Evolutionary conservation across 2,113 vertebrate species (phyloP), one percentile per base, ranked within the genome.

Genomic region (Lamprologus lemairii): DNA sequence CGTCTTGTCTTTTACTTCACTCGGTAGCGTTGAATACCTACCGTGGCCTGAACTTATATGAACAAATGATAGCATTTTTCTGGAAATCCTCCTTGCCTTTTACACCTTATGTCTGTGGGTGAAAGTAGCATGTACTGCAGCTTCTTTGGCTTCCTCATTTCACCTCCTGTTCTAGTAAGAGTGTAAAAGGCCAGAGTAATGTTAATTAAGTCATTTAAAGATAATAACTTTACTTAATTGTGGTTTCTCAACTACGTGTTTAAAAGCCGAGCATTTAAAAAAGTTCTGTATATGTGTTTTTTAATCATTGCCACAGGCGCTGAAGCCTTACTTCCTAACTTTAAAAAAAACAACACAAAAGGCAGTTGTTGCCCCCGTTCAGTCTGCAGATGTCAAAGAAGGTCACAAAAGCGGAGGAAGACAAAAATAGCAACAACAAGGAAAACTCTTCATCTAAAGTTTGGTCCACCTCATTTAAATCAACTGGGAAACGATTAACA

Each of bases 301-400:
- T 65, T 86, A 6, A 54, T 45, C 3, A 31, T 31, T 71, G 54
- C 21, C 63, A 49, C 60, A 19, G 78, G 80, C 17, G 7, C 57
- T 40, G 9, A 71, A 42, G 14, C 49, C 82, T 81, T 5, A 40
- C 83, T 87, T 65, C 55, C 65, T 54, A 80, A 58, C 81, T 35
- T 75, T 6, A 23, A 81, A 88, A 55, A 55, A 65, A 13, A 68
- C 35, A 68, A 65, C 80, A 88, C 10, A 55, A 71, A 3, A 85
- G 83, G 63, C 63, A n/a, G 82, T 47, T 65, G 92, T 90, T 93
- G 91, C 31, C 88, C 89, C 19, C 60, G 26, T 92, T 94, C 35
- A 83, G 80, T 57, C 80, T 93, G 81, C 94, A 95, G 94, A 94
- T 93, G 94, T 94, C 83, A 90, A 95, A 95, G 68, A 90, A 93